Conservation (phyloP, 1,140 invertebrate species). For the Monomorium pharaonis region DNA sequence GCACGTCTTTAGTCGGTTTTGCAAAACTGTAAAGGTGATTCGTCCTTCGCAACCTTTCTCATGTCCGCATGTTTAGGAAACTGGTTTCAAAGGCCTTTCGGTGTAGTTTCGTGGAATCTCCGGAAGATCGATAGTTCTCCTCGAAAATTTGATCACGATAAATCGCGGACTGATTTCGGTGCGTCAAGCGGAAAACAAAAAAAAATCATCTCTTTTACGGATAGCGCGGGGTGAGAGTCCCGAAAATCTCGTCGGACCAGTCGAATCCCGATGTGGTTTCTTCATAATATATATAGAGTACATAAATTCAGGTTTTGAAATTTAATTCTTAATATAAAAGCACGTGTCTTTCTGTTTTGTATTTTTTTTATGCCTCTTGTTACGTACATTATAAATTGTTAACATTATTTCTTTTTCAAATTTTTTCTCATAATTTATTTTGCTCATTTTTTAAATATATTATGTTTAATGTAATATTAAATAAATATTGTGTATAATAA, state of each 20-base stretch:
- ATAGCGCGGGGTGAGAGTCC: conserved; percentile 28
- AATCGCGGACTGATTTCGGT: conserved; percentile 49
- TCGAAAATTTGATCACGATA: conserved; percentile 67
- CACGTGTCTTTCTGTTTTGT: not conserved
- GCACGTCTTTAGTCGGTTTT: conserved; percentile 61
- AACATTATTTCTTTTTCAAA: not conserved
- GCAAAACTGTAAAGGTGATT: conserved; percentile 49
- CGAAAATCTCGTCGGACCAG: conserved; percentile 25
- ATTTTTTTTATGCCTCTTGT: not conserved
- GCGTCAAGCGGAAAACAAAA: not conserved
- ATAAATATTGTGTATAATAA: not conserved
- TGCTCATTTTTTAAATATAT: not conserved
- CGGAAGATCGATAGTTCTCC: conserved; percentile 66
- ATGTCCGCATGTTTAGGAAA: conserved; percentile 65
- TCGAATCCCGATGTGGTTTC: not conserved
- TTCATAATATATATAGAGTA: not conserved
- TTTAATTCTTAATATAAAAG: not conserved
- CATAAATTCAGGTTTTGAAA: not conserved
- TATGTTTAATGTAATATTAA: not conserved
- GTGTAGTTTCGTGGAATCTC: conserved; percentile 64
- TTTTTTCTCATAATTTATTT: not conserved
- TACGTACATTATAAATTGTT: not conserved
- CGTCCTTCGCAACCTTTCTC: conserved; percentile 64
- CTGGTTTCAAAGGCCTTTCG: conserved; percentile 68
- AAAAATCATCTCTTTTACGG: not conserved